These are phyloP conservation scores for Mechanitis messenoides DNA, from an alignment of 2,888 invertebrate species.

Conservation along the genomic window DNA sequence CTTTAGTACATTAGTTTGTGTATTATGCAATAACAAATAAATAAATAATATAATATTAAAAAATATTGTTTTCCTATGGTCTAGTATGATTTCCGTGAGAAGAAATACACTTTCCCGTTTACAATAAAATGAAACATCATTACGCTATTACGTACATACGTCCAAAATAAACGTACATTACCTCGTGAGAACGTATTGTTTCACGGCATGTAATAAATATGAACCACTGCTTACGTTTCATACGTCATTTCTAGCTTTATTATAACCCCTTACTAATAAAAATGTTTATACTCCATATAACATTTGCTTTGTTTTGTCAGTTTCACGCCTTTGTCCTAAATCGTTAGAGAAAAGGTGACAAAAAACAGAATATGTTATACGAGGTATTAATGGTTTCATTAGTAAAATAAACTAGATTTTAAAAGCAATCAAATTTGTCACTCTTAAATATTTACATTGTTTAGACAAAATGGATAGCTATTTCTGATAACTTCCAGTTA, in stretches of 20 bases:
- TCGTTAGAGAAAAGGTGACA: no score
- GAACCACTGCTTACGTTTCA: slow-evolving; percentile 33
- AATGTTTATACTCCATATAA: no score
- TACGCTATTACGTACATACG: slow-evolving; percentile 51
- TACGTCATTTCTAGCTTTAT: slow-evolving; percentile 8
- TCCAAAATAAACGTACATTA: slow-evolving; percentile 66
- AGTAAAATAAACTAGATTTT: no score
- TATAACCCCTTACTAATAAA: no score
- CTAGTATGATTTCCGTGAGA: slow-evolving; percentile 47
- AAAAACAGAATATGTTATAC: no score
- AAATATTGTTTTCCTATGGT: background rate
- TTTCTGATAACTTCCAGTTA: no score
- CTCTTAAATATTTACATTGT: no score
- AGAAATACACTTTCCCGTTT: slow-evolving; percentile 48
- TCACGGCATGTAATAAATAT: slow-evolving; percentile 55
- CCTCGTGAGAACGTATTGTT: slow-evolving; percentile 70
- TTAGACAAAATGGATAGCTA: no score
- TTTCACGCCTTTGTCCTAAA: no score
- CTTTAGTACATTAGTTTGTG: background rate
- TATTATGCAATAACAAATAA: background rate
- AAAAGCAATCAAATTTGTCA: no score
- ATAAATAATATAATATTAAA: background rate
- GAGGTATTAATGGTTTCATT: no score
- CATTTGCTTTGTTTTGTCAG: no score
- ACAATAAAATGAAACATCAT: slow-evolving; percentile 61